Evolutionary conservation across 1,140 invertebrate species (phyloP), one percentile per base, ranked within the genome.

Genomic region (Metaphire vulgaris): DNA sequence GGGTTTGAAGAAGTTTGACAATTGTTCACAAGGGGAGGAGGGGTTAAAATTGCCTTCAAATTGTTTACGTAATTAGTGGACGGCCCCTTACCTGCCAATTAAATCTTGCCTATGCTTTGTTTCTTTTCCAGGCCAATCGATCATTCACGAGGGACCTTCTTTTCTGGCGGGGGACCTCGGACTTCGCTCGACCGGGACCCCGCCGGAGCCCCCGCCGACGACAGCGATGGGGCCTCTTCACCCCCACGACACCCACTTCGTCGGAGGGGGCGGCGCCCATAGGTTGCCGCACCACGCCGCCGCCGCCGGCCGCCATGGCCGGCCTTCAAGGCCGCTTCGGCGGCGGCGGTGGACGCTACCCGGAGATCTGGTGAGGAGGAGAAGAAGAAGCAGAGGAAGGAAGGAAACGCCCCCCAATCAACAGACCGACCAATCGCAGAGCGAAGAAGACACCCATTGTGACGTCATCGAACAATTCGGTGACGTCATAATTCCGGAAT

Each of bases 361-460:
- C 41, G 21, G 41, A 21, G 41, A 56, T 56, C 6, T 6, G 41
- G 21, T 6, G 41, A 56, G 41, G 6, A 56, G 41, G 41, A 56
- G 41, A 21, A 56, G 41, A 21, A 56, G 41, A 56, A 21, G 41
- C 6, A 56, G 21, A 56, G 41, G 41, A 21, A 56, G 41, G 41
- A 56, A 21, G 41, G 33, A 33, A 34, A 64, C 31, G 30, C 33
- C 2, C 29, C 26, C 28, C 32, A 73, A 72, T 64, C 67, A 77
- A 33, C 34, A 33, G n/a, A n/a, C n/a, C n/a, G n/a, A n/a, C n/a
- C n/a, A n/a, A n/a, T n/a, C n/a, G n/a, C n/a, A n/a, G n/a, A n/a
- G n/a, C n/a, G n/a, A n/a, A n/a, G n/a, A n/a, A n/a, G n/a, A n/a
- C n/a, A n/a, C n/a, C n/a, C n/a, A n/a, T n/a, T n/a, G n/a, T n/a